A percentile compares a stretch with the other conserved stretches of the same genome.
Evolutionary conservation across 2,888 invertebrate genomes (phyloP).

Genomic region (Orthosia incerta): DNA sequence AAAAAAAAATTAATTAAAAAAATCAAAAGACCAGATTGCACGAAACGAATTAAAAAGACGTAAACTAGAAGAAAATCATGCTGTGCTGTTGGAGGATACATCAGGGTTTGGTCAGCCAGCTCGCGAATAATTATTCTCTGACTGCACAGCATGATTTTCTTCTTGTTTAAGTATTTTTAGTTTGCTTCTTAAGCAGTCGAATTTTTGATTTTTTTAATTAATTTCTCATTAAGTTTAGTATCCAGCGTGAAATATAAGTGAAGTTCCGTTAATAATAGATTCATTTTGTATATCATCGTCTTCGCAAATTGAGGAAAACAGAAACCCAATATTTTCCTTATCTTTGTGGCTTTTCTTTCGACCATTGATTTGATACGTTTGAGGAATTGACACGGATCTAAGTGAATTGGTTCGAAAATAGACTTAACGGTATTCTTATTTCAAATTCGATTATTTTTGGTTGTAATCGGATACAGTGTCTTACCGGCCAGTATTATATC

Average conservation of each 20-base stretch:
- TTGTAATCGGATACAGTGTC: neutral
- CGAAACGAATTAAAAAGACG: too few species aligned
- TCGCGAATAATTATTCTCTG: too few species aligned
- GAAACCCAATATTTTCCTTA: constrained; percentile 42
- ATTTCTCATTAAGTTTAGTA: neutral
- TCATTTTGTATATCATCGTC: constrained; percentile 7
- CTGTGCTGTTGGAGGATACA: too few species aligned
- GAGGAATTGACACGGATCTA: constrained; percentile 35
- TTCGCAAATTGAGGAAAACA: constrained; percentile 48
- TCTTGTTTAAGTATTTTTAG: too few species aligned
- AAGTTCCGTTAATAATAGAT: constrained; percentile 14
- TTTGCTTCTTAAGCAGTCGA: too few species aligned
- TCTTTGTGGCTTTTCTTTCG: constrained; percentile 19
- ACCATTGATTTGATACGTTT: constrained; percentile 32
- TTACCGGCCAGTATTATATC: neutral
- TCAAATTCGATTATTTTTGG: constrained; percentile 21
- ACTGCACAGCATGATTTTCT: too few species aligned
- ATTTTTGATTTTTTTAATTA: too few species aligned
- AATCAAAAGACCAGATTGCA: too few species aligned
- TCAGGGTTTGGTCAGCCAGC: too few species aligned
- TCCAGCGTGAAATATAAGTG: neutral
- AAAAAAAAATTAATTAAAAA: too few species aligned
- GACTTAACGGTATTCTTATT: constrained; percentile 4
- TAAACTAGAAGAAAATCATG: too few species aligned
- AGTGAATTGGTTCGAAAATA: constrained; percentile 38